Evolutionary conservation across 1,140 invertebrate species (phyloP), one percentile per base, ranked within the genome.

Genomic region (Epicauta chinensis): DNA sequence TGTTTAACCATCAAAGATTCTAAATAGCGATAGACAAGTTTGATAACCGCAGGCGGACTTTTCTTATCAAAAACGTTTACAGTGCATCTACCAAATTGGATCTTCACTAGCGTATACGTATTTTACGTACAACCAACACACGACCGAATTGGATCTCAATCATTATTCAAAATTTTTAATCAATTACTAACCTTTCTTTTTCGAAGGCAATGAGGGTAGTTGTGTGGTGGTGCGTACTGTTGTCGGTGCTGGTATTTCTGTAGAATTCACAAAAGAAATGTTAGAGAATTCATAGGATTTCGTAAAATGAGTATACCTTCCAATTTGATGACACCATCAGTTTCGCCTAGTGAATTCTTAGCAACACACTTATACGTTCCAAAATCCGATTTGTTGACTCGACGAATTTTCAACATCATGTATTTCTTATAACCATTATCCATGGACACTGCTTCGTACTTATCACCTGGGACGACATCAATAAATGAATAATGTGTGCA

Each of bases 291-390:
- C 36, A 43, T 31, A 4, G 3, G 3, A 36, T 3, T 11, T n/a
- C 2, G 13, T 23, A 5, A 23, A 48, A 38, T 10, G 40, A 36
- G 41, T 77, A 82, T 66, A 97, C 94, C 91, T 66, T 95, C 91
- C 38, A 98, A 75, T 73, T 91, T 86, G 68, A 97, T 95, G 37
- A 87, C 81, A 12, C 92, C 91, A 69, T 93, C 90, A 9, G 93
- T 95, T 31, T 85, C 86, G 6, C 65, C 65, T 5, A 94, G 73
- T 2, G 85, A 84, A 74, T 97, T 98, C 71, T 93, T 93, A 6
- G 93, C 93, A 16, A 96, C 87, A 68, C 94, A 98, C 68, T 87
- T 85, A 75, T 92, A 93, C 6, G 86, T 88, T 37, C 87, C 89
- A 69, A 91, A 93, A 70, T 93, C 91, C 56, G 77, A 79, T 47